These are phyloP conservation scores for Cerastoderma edule DNA, from an alignment of 2,888 invertebrate species.

Conservation along the genomic window DNA sequence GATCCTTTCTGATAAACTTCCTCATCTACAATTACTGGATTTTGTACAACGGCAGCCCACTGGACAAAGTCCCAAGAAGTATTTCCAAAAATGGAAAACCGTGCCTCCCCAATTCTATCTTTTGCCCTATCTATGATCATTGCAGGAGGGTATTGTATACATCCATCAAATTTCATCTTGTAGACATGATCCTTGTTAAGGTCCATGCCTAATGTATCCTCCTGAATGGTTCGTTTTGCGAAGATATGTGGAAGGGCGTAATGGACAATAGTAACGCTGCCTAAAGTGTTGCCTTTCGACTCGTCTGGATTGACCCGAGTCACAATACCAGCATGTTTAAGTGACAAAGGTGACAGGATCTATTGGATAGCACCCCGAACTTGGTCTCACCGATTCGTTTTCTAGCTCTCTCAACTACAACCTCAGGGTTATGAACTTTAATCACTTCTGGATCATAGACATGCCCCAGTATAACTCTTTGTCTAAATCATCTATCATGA, in stretches of 20 bases:
- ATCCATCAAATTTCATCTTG: conserved; percentile 19
- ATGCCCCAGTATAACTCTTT: conserved; percentile 20
- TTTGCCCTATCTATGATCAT: conserved; percentile 35
- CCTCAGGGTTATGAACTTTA: conserved; percentile 31
- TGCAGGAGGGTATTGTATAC: conserved; percentile 18
- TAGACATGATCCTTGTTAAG: conserved; percentile 24
- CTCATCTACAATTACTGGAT: conserved; percentile 17
- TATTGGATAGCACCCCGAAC: conserved; percentile 32
- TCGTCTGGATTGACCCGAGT: conserved; percentile 15
- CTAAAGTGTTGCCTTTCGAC: conserved; percentile 15
- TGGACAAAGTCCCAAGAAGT: conserved; percentile 36
- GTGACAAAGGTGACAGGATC: conserved; percentile 45
- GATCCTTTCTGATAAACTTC: neutral
- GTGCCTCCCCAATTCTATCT: conserved; percentile 27
- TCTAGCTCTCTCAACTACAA: conserved; percentile 33
- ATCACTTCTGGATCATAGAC: conserved; percentile 22
- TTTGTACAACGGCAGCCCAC: conserved; percentile 43
- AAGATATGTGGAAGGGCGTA: conserved; percentile 30
- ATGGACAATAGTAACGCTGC: conserved; percentile 31
- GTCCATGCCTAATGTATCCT: conserved; percentile 28
- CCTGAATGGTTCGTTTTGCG: conserved; percentile 30
- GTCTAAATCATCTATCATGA: conserved; percentile 27
- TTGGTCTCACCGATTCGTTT: conserved; percentile 43
- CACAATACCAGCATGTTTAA: conserved; percentile 39
- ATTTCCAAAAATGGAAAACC: conserved; percentile 19